Conservation (phyloP, 2,113 vertebrate species). For the Copsychus sechellarum region DNA sequence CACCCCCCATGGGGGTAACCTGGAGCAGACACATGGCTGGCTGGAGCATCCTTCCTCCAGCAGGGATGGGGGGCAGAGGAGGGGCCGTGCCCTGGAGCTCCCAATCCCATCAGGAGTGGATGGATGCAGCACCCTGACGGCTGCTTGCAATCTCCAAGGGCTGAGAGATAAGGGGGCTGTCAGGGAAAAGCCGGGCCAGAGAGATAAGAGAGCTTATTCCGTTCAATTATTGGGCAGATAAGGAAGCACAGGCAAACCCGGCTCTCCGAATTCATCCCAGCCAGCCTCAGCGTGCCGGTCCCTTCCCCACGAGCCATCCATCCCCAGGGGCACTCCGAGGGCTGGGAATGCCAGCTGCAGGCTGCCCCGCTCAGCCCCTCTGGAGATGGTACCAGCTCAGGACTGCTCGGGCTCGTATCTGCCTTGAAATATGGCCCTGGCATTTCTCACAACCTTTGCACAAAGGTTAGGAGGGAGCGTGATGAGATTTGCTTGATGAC, state of each 20-base stretch:
- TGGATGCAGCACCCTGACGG: background rate
- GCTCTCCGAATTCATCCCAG: background rate
- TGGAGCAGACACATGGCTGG: background rate
- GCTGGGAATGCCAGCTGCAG: background rate
- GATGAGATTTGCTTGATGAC: constrained; percentile 1
- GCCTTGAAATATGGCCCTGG: constrained; percentile 43
- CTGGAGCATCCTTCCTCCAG: background rate
- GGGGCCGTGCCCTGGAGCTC: rapidly evolving
- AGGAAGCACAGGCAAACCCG: background rate
- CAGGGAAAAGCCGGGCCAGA: background rate
- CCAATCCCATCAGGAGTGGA: rapidly evolving
- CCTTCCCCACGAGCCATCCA: background rate
- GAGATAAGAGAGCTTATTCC: constrained; percentile 62
- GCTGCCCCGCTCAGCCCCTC: background rate
- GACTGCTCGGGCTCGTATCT: rapidly evolving
- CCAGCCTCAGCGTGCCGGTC: background rate
- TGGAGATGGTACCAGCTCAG: background rate
- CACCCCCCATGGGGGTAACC: rapidly evolving
- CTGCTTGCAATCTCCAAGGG: background rate
- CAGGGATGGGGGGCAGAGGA: background rate
- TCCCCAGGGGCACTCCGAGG: rapidly evolving
- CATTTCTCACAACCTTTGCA: constrained; percentile 51
- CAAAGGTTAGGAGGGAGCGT: constrained; percentile 37
- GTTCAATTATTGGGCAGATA: constrained; percentile 48
- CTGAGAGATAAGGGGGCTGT: constrained; percentile 1